phyloP scores from a whole-genome alignment of 2,888 invertebrate genomes.

The Lypha dubia region DNA sequence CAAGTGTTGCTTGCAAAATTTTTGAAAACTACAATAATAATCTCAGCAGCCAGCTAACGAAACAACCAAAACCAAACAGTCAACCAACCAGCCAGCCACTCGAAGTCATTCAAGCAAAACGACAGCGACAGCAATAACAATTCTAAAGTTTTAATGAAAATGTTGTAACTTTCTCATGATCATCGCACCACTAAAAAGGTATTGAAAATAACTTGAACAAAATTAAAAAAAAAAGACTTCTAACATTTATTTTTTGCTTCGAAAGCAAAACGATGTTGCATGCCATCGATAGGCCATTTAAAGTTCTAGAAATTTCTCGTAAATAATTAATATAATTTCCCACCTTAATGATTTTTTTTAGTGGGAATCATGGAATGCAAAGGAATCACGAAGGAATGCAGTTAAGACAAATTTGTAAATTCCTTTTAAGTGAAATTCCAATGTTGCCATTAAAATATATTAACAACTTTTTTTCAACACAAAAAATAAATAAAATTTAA shows the following conservation, averaged over 20 bases:
- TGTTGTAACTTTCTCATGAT: slow-evolving; percentile 63
- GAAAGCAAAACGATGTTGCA: slow-evolving; percentile 27
- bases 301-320: slow-evolving; percentile 37
- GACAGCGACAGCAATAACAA: slow-evolving; percentile 11
- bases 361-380: slow-evolving; percentile 16
- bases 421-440: slow-evolving; percentile 16
- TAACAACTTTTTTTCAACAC: background rate
- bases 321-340: slow-evolving; percentile 50
- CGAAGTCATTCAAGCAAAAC: slow-evolving; percentile 53
- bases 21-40: slow-evolving; percentile 56
- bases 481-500: too few species aligned
- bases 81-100: background rate
- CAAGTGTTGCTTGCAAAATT: slow-evolving; percentile 66
- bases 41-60: slow-evolving; percentile 8
- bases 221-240: background rate
- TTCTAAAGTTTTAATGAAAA: slow-evolving; percentile 54
- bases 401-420: slow-evolving; percentile 34
- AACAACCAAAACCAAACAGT: background rate
- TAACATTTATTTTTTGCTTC: slow-evolving; percentile 22
- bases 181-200: slow-evolving; percentile 39
- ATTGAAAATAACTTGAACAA: slow-evolving; percentile 1
- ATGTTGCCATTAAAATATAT: background rate
- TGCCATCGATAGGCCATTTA: slow-evolving; percentile 53
- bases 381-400: slow-evolving; percentile 3
- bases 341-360: slow-evolving; percentile 40